Evolutionary conservation across 2,888 invertebrate species (phyloP), one percentile per base, ranked within the genome.

Genomic region (Tetragonisca angustula): DNA sequence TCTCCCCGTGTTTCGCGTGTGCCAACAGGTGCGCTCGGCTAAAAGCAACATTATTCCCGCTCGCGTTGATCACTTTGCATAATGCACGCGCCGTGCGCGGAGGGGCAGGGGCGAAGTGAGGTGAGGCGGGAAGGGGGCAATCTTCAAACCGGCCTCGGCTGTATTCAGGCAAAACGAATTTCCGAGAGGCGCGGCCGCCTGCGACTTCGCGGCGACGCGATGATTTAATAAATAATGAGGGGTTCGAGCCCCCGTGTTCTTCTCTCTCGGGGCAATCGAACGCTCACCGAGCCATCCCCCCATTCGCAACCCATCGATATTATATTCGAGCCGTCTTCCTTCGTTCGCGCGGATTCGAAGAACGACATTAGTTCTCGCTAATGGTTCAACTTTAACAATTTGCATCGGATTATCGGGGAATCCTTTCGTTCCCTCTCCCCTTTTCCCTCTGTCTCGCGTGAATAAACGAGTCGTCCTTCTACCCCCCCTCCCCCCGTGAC

Each of bases 341-440:
- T n/a, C 56, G 13, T 3, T 3, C 52, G 17, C 61, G 19, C 32
- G 32, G 9, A 27, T 87, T 87, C 85, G 88, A 90, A 89, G 91
- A 93, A 92, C 93, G 89, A 89, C 90, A 91, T 93, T 92, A 91
- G 90, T 91, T 89, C 88, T 84, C 88, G 90, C 89, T 91, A 89
- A 90, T 91, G 91, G 91, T 88, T 84, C 90, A 92, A 92, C 92
- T 93, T 93, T 91, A 91, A 92, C 92, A 92, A 93, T 93, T 93
- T 93, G 92, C 93, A 93, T 93, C 89, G 85, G 92, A 93, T 93
- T 93, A 93, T 76, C 76, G 85, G 65, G 21, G 87, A 90, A 91
- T 90, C 90, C 88, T 89, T 89, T 68, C 80, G 79, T 85, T 82
- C 79, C 83, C 79, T 32, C 67, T n/a, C 13, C 43, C 43, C 15